Evolutionary conservation across 2,888 invertebrate genomes (phyloP).

Genomic region (Pristionchus mayeri): DNA sequence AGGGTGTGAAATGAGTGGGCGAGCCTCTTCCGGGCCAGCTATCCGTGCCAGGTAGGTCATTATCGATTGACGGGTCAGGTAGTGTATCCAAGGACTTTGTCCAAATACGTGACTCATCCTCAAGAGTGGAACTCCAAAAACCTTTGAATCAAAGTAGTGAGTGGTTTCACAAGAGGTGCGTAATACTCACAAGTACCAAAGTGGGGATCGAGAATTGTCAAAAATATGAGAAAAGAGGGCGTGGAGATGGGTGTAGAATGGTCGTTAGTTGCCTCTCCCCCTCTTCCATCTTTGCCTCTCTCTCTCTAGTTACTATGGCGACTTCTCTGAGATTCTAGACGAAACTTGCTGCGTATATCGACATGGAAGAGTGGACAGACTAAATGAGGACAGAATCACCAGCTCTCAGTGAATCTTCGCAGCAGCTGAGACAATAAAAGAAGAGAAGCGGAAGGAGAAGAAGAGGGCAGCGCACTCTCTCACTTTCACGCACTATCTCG

Average conservation of each 20-base stretch:
- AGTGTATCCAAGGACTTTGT: neutral
- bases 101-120: neutral
- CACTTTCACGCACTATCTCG: neutral
- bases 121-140: neutral
- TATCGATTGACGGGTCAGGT: neutral
- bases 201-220: neutral
- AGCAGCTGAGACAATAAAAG: slow-evolving; percentile 41
- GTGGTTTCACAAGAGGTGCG: slow-evolving; percentile 12
- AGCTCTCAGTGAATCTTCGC: too few species aligned
- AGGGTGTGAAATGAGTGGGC: neutral
- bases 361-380: neutral
- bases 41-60: neutral
- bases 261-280: slow-evolving; percentile 5
- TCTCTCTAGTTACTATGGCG: slow-evolving; percentile 28
- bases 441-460: neutral
- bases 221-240: neutral
- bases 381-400: too few species aligned
- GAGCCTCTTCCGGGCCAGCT: neutral
- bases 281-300: neutral
- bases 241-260: neutral
- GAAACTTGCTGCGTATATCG: slow-evolving; percentile 25
- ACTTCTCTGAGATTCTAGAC: slow-evolving; percentile 11
- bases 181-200: neutral
- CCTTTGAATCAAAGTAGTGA: neutral
- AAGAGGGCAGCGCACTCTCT: neutral